These are phyloP conservation scores for Xanthia togata DNA, from an alignment of 2,888 invertebrate genomes.

Conservation along the genomic window DNA sequence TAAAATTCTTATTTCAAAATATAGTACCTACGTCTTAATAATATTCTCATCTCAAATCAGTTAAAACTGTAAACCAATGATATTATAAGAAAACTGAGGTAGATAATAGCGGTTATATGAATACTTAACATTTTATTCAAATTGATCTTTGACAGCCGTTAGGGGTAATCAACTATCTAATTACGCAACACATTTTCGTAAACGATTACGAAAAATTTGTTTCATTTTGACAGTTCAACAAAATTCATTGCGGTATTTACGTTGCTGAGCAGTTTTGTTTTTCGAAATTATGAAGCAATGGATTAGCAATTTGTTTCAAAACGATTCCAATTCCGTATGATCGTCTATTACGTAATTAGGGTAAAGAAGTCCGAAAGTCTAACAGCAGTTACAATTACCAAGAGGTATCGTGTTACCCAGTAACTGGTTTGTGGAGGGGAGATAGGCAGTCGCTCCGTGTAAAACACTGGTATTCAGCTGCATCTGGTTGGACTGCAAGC, in stretches of 20 bases:
- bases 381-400: background rate
- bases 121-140: background rate
- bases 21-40: constrained; percentile 17
- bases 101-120: background rate
- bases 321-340: too few species aligned
- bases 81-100: constrained; percentile 1
- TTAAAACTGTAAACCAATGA: background rate
- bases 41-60: constrained; percentile 3
- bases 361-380: background rate
- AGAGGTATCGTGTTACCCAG: background rate
- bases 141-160: background rate
- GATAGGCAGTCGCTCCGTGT: background rate
- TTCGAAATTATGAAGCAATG: too few species aligned
- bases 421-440: too few species aligned
- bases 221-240: too few species aligned
- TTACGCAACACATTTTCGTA: too few species aligned
- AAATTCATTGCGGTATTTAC: too few species aligned
- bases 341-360: too few species aligned
- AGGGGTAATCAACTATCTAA: too few species aligned
- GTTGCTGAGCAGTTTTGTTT: too few species aligned
- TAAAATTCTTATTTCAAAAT: too few species aligned
- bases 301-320: too few species aligned
- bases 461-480: background rate
- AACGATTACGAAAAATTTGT: too few species aligned
- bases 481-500: background rate